These are phyloP conservation scores for Gallinago jamesoni DNA, from an alignment of 2,113 vertebrate species.

Conservation along the genomic window DNA sequence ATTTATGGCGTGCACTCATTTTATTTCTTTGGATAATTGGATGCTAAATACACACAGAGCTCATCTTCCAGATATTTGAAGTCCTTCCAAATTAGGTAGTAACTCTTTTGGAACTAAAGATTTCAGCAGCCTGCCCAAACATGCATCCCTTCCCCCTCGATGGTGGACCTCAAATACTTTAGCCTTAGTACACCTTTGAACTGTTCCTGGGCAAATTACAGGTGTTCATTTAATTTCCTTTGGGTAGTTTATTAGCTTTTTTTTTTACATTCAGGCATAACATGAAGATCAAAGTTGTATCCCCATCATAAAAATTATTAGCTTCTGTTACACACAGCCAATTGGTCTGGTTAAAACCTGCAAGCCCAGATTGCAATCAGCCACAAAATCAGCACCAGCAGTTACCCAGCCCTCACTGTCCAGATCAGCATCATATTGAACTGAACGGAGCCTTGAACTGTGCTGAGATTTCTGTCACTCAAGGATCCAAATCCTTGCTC, in stretches of 20 bases:
- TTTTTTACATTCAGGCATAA: not conserved
- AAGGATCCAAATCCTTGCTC: not conserved
- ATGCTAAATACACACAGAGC: not conserved
- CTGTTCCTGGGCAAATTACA: not conserved
- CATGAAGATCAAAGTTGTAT: not conserved
- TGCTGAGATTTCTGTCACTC: not conserved
- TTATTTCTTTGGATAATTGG: conserved; percentile 26
- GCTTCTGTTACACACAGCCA: not conserved
- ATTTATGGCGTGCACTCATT: not conserved
- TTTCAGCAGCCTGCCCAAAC: not conserved
- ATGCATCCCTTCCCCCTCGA: not conserved
- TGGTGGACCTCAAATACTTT: not conserved
- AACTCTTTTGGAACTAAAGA: not conserved
- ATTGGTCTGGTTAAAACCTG: not conserved
- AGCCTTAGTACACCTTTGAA: not conserved
- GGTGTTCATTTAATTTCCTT: not conserved
- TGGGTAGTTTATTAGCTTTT: not conserved
- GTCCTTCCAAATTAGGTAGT: conserved; percentile 9
- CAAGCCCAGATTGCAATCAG: not conserved
- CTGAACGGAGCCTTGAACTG: not conserved
- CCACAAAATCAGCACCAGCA: not conserved
- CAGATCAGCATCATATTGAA: not conserved
- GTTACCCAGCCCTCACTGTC: not conserved
- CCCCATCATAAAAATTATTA: not conserved
- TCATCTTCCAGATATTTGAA: conserved; percentile 29